A percentile compares a stretch with the other conserved stretches of the same genome.
Conservation (phyloP, 2,888 invertebrate species). For the Ptilodon capucinus region DNA sequence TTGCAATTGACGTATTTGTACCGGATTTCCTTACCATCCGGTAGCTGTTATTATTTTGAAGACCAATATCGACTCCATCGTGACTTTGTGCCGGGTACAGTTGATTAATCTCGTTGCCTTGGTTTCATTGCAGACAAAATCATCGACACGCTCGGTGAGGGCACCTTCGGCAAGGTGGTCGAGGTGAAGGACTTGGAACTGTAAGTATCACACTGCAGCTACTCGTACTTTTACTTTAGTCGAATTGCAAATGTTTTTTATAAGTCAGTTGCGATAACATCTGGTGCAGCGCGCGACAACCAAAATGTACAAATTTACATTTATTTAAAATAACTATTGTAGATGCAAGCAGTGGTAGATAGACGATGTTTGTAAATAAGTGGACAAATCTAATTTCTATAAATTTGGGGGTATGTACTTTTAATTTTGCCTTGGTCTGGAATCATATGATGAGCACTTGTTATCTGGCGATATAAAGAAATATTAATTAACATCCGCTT, state of each 20-base stretch:
- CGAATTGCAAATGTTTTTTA: background rate
- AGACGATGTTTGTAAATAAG: background rate
- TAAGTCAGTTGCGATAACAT: background rate
- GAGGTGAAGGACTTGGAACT: slow-evolving; percentile 98
- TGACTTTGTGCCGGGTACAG: slow-evolving; percentile 57
- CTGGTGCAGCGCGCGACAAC: background rate
- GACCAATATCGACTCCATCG: slow-evolving; percentile 61
- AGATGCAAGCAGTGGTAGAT: background rate
- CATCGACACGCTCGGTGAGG: slow-evolving; percentile 98
- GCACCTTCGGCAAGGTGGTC: slow-evolving; percentile 99
- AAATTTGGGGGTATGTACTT: no score
- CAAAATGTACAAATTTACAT: background rate
- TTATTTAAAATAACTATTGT: background rate
- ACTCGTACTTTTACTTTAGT: background rate
- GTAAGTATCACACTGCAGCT: slow-evolving; percentile 84
- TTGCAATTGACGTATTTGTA: slow-evolving; percentile 18
- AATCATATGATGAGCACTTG: no score
- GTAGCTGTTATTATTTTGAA: slow-evolving; percentile 25
- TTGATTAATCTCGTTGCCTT: slow-evolving; percentile 61
- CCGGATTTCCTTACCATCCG: slow-evolving; percentile 16
- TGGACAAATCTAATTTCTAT: no score
- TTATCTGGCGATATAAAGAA: no score
- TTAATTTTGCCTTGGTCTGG: no score
- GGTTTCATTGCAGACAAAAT: slow-evolving; percentile 97
- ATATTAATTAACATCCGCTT: no score